phyloP scores from a whole-genome alignment of 2,888 invertebrate species.

The Lasioglossum leucozonium region DNA sequence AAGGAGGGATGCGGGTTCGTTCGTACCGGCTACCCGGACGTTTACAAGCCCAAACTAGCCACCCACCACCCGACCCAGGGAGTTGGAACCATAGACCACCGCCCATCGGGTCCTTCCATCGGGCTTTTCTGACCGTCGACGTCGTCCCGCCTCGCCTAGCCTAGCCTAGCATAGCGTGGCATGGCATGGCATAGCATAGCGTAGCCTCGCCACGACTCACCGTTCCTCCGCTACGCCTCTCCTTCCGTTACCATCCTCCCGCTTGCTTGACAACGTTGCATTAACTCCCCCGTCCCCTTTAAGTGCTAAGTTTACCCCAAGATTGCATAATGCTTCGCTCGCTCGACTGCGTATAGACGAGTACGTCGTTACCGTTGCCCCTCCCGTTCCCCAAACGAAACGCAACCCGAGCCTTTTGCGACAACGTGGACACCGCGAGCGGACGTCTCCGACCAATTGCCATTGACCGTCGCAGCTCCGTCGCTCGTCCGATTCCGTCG shows the following conservation, averaged over 20 bases:
- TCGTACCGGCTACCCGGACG: constrained; percentile 44
- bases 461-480: not conserved
- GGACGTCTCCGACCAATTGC: not conserved
- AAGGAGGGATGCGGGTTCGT: constrained; percentile 50
- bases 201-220: constrained; percentile 19
- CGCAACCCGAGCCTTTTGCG: not conserved
- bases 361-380: constrained; percentile 27
- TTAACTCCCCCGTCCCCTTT: constrained; percentile 80
- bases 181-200: not conserved
- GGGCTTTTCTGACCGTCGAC: constrained; percentile 42
- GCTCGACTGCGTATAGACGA: constrained; percentile 62
- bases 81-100: constrained; percentile 67
- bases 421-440: not conserved
- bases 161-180: not conserved
- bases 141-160: constrained; percentile 9
- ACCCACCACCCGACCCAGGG: constrained; percentile 61
- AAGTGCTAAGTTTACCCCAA: constrained; percentile 83
- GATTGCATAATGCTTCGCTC: constrained; percentile 80
- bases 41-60: constrained; percentile 59
- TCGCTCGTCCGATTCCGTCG: not conserved
- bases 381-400: not conserved
- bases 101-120: constrained; percentile 67
- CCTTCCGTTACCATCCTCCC: constrained; percentile 49
- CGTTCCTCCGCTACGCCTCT: constrained; percentile 8
- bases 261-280: constrained; percentile 77